Conservation (phyloP, 2,113 vertebrate genomes). For the Calcarius ornatus region DNA sequence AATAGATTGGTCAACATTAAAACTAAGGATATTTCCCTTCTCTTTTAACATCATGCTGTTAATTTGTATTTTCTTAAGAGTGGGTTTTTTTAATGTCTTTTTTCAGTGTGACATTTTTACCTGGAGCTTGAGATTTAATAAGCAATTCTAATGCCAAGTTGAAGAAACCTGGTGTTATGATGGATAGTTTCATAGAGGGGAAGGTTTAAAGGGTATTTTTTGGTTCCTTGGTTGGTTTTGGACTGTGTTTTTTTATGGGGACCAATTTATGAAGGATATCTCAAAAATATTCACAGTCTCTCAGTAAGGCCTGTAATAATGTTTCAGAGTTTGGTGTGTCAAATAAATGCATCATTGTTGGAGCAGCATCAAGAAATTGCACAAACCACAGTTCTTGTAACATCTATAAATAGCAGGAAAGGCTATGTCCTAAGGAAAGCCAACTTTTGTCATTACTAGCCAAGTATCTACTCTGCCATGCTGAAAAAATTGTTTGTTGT, state of each 20-base stretch:
- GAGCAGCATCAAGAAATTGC: neutral
- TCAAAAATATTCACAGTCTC: neutral
- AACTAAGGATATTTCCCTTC: neutral
- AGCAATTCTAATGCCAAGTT: neutral
- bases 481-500: neutral
- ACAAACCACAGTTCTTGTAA: neutral
- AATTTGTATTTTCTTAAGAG: neutral
- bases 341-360: neutral
- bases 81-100: neutral
- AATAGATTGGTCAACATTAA: neutral
- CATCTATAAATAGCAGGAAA: neutral
- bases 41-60: neutral
- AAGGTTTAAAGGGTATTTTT: fast-evolving
- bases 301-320: neutral
- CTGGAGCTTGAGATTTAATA: neutral
- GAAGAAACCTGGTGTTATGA: neutral
- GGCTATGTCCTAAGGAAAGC: neutral
- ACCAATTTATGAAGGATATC: neutral
- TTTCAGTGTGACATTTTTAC: neutral
- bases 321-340: neutral
- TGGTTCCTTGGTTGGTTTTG: neutral
- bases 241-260: neutral
- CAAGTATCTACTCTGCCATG: neutral
- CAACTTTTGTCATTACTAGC: neutral
- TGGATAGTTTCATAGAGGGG: neutral